A percentile compares a stretch with the other conserved stretches of the same genome.
phyloP scores from a whole-genome alignment of 2,888 invertebrate genomes.

The Lithophane socia region DNA sequence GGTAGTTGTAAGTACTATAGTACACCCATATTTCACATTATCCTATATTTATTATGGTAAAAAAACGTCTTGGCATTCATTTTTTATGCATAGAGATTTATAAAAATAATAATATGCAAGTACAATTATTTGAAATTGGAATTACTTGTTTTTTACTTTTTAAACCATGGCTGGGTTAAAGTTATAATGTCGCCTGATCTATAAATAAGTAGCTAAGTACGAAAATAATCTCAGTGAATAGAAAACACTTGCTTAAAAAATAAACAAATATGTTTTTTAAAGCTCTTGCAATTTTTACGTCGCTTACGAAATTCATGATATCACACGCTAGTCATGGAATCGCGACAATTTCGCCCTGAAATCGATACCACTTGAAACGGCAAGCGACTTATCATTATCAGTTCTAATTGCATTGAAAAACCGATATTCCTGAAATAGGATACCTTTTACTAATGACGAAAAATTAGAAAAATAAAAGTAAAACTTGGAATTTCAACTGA shows the following conservation, averaged over 20 bases:
- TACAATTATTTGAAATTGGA: too few species aligned
- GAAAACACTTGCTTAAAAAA: background rate
- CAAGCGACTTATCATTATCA: conserved; percentile 13
- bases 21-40: too few species aligned
- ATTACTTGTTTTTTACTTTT: background rate
- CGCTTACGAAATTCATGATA: background rate
- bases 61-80: too few species aligned
- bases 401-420: conserved; percentile 1
- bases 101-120: background rate
- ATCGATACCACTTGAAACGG: conserved; percentile 32
- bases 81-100: background rate
- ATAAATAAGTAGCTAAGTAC: too few species aligned
- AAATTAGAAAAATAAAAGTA: background rate
- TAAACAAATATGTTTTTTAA: too few species aligned
- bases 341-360: background rate
- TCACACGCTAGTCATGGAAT: background rate
- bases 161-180: background rate
- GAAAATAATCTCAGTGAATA: background rate
- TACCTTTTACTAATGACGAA: background rate
- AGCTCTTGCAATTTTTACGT: background rate
- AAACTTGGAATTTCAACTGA: background rate
- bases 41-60: too few species aligned
- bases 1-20: too few species aligned
- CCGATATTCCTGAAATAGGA: conserved; percentile 14
- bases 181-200: background rate